Evolutionary conservation across 2,113 vertebrate species (phyloP).

Genomic region (Psettodes erumei): DNA sequence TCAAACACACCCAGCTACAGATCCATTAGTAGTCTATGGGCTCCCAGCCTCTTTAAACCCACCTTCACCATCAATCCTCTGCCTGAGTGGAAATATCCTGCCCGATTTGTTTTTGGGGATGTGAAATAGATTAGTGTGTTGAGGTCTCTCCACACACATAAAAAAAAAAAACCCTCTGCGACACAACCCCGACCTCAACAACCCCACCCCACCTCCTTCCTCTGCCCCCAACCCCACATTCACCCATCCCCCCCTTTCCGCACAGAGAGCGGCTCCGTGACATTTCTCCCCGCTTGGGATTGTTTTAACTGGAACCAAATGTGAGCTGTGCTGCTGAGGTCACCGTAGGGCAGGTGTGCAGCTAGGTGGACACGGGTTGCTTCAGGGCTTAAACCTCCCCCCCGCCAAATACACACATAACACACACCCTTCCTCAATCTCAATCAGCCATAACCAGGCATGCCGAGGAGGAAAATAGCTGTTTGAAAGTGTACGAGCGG

Average conservation of each 20-base stretch:
- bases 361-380: conserved; percentile 62
- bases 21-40: neutral
- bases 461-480: conserved; percentile 64
- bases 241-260: conserved; percentile 43
- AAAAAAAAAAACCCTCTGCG: conserved; percentile 46
- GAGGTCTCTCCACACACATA: conserved; percentile 61
- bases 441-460: conserved; percentile 74
- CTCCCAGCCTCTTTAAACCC: conserved; percentile 2
- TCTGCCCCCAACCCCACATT: neutral
- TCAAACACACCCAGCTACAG: conserved; percentile 3
- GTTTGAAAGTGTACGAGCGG: conserved; percentile 61
- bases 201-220: conserved; percentile 14
- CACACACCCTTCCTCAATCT: conserved; percentile 39
- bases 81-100: conserved; percentile 70
- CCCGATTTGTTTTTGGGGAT: conserved; percentile 71
- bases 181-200: conserved; percentile 60
- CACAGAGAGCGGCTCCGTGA: conserved; percentile 60
- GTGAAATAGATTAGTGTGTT: conserved; percentile 66
- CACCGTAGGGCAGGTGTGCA: conserved; percentile 77
- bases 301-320: conserved; percentile 80
- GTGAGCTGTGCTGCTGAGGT: conserved; percentile 70
- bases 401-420: neutral
- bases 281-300: conserved; percentile 49
- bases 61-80: conserved; percentile 34
- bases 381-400: conserved; percentile 40